Percentiles rank a stretch among this genome's conserved stretches.
Evolutionary conservation across 2,113 vertebrate genomes (phyloP).

Genomic region (Ailurus styani): DNA sequence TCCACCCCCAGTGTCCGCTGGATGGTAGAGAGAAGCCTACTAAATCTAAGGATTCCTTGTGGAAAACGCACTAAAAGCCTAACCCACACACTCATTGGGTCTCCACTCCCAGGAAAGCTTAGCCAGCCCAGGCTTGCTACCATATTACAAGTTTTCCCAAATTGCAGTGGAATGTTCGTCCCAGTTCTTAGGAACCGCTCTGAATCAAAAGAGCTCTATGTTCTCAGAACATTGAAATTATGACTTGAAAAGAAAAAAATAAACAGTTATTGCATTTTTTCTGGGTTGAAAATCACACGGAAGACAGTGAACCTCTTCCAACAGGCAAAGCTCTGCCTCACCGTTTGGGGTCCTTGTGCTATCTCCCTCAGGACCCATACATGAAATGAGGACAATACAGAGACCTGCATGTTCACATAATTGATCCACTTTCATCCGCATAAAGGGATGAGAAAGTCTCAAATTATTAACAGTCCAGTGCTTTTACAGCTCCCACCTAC

Average conservation of each 20-base stretch:
- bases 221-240: conserved; percentile 8
- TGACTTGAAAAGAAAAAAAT: neutral
- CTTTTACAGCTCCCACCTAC: conserved; percentile 72
- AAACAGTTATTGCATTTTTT: neutral
- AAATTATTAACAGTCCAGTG: conserved; percentile 73
- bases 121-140: neutral
- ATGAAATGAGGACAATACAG: conserved; percentile 58
- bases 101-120: neutral
- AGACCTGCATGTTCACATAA: conserved; percentile 48
- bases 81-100: neutral
- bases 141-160: neutral
- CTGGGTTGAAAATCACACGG: neutral
- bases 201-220: neutral
- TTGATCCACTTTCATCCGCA: conserved; percentile 56
- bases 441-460: conserved; percentile 69
- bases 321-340: neutral
- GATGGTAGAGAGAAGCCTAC: neutral
- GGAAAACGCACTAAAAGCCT: neutral
- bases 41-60: neutral
- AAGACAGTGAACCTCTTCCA: conserved; percentile 11
- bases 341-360: neutral
- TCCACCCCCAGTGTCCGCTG: neutral
- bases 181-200: neutral
- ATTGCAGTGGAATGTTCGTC: neutral
- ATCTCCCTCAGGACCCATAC: conserved; percentile 31